Base-by-base conservation (phyloP, 2,113 vertebrate species). In the Hemibagrus wyckioides region DNA sequence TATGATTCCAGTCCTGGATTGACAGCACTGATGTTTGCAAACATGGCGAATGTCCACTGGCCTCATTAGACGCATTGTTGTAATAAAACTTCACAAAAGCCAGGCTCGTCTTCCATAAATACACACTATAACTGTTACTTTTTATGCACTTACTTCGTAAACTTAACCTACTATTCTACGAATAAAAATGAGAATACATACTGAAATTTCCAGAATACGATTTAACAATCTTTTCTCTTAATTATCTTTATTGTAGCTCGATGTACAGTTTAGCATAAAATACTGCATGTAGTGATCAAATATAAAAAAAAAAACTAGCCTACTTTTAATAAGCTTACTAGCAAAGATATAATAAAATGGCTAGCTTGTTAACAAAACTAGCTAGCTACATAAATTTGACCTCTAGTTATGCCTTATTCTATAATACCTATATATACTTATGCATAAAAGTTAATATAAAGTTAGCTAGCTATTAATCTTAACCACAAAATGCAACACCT, bases 401-500 rank as follows among this genome's bases (percentile, higher is more conserved):
- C 5, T 76, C 13, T n/a, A 50, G 2, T 73, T 11, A 21, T 25
- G 17, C 65, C 21, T 10, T 36, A 39, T 13, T 6, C 36, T 21
- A 10, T 1, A 23, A 23, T 25, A 11, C 10, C 41, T 25, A 23
- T 67, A 48, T 48, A 48, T 48, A 48, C 5, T 48, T 48, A 48
- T 48, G 44, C n/a, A 67, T 17, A 30, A 36, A 8, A 71, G 19
- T 71, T 73, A 76, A 48, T 15, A 28, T 48, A 14, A 48, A 48
- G 44, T 48, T 50, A 28, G 28, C 71, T 14, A 44, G 39, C 25
- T 48, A n/a, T 7, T 48, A 11, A 50, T 48, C 25, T 48, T 76
- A 28, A n/a, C 41, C 25, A n/a, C 73, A 76, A 76, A 76, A 76
- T 48, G n/a, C 52, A 79, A 48, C n/a, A 76, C 28, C n/a, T 76